A percentile compares a stretch with the other conserved stretches of the same genome.
Evolutionary conservation across 2,797 vertebrate genomes (phyloP).

Genomic region (Florisuga fusca): DNA sequence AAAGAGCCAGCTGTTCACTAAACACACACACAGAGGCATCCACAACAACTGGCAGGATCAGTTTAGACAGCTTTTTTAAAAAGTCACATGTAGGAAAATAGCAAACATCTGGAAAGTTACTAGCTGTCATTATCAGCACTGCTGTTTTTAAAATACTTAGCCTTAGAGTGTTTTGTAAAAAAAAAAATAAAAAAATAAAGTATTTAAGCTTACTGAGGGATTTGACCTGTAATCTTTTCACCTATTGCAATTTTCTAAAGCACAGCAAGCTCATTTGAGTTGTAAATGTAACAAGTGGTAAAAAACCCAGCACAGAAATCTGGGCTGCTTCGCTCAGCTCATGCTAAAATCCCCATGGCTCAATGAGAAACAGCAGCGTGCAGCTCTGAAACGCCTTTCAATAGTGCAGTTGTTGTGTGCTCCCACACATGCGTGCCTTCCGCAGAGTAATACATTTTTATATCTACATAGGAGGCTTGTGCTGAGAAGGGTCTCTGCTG

Average conservation of each 20-base stretch:
- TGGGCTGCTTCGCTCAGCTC: background rate
- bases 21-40: background rate
- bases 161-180: background rate
- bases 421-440: slow-evolving; percentile 57
- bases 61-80: background rate
- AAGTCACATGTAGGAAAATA: slow-evolving; percentile 10
- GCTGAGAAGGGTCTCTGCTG: slow-evolving; percentile 38
- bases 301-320: background rate
- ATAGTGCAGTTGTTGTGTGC: slow-evolving; percentile 33
- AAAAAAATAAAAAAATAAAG: background rate
- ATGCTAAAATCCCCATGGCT: background rate
- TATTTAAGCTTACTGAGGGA: background rate
- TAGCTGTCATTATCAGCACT: background rate
- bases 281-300: slow-evolving; percentile 12
- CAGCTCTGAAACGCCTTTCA: slow-evolving; percentile 44
- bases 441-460: slow-evolving; percentile 54
- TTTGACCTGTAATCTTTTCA: background rate
- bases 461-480: background rate
- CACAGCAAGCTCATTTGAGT: background rate
- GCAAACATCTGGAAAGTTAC: slow-evolving; percentile 24
- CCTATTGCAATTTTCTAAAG: slow-evolving; percentile 37
- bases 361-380: slow-evolving; percentile 34
- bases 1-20: slow-evolving; percentile 66
- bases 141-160: slow-evolving; percentile 11
- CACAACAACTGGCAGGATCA: slow-evolving; percentile 7